A percentile compares a stretch with the other conserved stretches of the same genome.
Evolutionary conservation across 2,888 invertebrate genomes (phyloP).

Genomic region (Lymantria dispar): DNA sequence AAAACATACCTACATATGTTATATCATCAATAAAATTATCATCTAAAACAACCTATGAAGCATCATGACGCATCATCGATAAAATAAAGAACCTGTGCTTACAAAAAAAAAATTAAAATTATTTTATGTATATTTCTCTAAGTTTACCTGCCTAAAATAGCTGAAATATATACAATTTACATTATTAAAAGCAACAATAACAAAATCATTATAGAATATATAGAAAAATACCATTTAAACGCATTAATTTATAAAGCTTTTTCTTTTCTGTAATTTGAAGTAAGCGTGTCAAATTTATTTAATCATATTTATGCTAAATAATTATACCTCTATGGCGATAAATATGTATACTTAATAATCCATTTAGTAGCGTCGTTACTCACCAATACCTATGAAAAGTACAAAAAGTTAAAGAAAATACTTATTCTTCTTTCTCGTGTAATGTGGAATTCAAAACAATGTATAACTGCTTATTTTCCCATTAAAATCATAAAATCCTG

Average conservation of each 20-base stretch:
- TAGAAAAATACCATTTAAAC: no score
- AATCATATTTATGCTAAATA: conserved; percentile 19
- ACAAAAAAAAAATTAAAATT: no score
- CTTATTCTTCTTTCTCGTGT: no score
- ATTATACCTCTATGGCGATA: conserved; percentile 8
- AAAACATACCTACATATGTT: not conserved
- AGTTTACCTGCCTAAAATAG: no score
- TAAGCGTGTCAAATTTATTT: not conserved
- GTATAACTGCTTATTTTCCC: no score
- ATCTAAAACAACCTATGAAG: conserved; percentile 1
- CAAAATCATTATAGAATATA: conserved; percentile 4
- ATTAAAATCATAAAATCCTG: no score
- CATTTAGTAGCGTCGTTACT: conserved; percentile 23
- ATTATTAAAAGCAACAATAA: conserved; percentile 16
- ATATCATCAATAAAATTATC: not conserved
- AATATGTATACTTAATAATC: conserved; percentile 22
- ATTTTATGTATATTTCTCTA: no score
- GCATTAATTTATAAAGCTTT: no score
- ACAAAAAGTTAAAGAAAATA: conserved; percentile 10
- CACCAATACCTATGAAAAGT: conserved; percentile 39
- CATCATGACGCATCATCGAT: not conserved
- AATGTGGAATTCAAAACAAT: no score
- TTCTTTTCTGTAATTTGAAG: no score
- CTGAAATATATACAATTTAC: not conserved
- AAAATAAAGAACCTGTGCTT: no score